phyloP scores from a whole-genome alignment of 1,140 invertebrate species.

The Parapsyche elsis region DNA sequence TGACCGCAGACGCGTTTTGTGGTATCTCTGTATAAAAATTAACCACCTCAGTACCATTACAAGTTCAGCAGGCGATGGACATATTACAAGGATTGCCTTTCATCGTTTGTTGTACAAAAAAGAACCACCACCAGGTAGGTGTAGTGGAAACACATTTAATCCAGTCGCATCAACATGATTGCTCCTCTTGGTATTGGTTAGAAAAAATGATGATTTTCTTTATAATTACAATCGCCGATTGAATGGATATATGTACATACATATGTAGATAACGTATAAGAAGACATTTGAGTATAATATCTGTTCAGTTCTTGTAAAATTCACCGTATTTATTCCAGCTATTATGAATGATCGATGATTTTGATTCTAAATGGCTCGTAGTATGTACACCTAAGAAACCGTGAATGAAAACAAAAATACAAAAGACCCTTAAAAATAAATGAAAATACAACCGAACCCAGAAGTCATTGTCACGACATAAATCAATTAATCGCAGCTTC shows the following conservation, averaged over 20 bases:
- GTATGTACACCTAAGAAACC: not conserved
- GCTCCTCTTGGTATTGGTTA: too few species aligned
- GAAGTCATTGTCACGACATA: slow-evolving; percentile 51
- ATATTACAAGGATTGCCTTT: not conserved
- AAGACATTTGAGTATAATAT: not conserved
- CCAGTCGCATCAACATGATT: too few species aligned
- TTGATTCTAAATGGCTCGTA: too few species aligned
- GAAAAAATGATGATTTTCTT: too few species aligned
- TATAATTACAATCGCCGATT: not conserved
- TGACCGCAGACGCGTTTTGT: slow-evolving; percentile 25
- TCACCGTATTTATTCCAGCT: too few species aligned
- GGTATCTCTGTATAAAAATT: not conserved
- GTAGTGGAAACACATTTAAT: not conserved
- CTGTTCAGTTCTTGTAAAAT: too few species aligned
- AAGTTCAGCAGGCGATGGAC: slow-evolving; percentile 1
- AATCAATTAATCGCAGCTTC: slow-evolving; percentile 51
- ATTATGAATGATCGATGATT: too few species aligned
- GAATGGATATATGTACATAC: not conserved
- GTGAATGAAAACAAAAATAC: not conserved
- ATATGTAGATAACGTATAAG: not conserved
- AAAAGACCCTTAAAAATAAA: not conserved
- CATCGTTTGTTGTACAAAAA: not conserved
- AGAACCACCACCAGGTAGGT: not conserved
- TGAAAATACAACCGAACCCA: slow-evolving; percentile 1
- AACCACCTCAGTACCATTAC: not conserved